These are phyloP conservation scores for Diabrotica balteata DNA, from an alignment of 2,888 invertebrate species.

Conservation along the genomic window DNA sequence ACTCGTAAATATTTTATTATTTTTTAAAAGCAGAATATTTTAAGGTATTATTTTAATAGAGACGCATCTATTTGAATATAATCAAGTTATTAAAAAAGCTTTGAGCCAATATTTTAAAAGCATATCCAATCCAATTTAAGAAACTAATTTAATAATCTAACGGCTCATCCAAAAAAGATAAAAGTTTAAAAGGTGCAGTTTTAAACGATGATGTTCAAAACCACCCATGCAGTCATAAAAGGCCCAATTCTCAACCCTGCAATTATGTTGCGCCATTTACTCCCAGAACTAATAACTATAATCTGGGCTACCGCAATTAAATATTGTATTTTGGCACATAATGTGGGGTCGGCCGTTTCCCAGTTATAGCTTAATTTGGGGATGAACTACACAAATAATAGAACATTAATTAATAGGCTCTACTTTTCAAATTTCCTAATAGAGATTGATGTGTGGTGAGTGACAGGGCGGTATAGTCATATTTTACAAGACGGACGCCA, in stretches of 20 bases:
- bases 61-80: no score
- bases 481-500: no score
- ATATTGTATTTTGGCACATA: constrained; percentile 36
- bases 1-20: no score
- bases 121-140: no score
- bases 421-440: constrained; percentile 28
- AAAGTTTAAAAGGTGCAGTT: not conserved
- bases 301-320: constrained; percentile 34
- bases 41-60: no score
- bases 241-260: constrained; percentile 27
- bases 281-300: constrained; percentile 32
- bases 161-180: no score
- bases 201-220: constrained; percentile 18
- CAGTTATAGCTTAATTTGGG: constrained; percentile 25
- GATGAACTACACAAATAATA: constrained; percentile 19
- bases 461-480: constrained; percentile 1
- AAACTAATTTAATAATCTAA: no score
- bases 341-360: constrained; percentile 26
- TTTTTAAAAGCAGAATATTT: no score
- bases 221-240: constrained; percentile 36
- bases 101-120: no score
- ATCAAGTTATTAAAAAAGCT: no score
- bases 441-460: constrained; percentile 20
- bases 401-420: constrained; percentile 23
- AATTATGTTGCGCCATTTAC: constrained; percentile 32